Base-by-base conservation (phyloP, 2,888 invertebrate species). In the Melitaea athalia region DNA sequence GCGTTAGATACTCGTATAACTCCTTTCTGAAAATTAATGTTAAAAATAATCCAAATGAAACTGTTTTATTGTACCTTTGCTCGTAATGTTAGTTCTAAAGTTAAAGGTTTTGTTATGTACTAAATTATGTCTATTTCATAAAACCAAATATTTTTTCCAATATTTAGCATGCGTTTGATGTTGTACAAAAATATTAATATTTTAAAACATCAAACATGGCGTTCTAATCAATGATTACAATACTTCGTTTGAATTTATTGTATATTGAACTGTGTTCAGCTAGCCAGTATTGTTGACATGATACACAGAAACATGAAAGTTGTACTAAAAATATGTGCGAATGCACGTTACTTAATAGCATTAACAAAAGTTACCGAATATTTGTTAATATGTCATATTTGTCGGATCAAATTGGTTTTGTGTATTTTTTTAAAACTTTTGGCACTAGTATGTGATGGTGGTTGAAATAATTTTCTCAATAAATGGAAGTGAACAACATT, bases 401-500 rank as follows among this genome's bases (percentile, higher is more conserved):
- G 53, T 31, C 33, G 33, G 5, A 12, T 12, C 53, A 53, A 31
- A 33, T 55, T 55, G 15, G 10, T 17, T 10, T 17, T 33, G 0
- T 31, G 6, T 1, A 8, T 33, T 14, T 53, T 53, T 53, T 24
- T 5, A 14, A 49, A 12, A 55, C 12, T 55, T 33, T 33, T 31
- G 12, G 33, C n/a, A 55, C 12, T 33, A 7, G 31, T 53, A 31
- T 12, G 33, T 55, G 53, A 55, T n/a, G 12, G 14, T 24, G 52
- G 24, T 17, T 55, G 24, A 53, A 17, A 57, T n/a, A n/a, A 38
- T 57, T 53, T 52, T 53, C 60, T 67, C 38, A 59, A 38, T 38
- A 38, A 38, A 61, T 64, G 67, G 62, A 70, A 70, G 62, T 64
- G 63, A 67, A 66, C 67, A 67, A 71, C 72, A 72, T 74, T 74